These are phyloP conservation scores for Shinisaurus crocodilurus DNA, from an alignment of 2,113 vertebrate species.

Conservation along the genomic window DNA sequence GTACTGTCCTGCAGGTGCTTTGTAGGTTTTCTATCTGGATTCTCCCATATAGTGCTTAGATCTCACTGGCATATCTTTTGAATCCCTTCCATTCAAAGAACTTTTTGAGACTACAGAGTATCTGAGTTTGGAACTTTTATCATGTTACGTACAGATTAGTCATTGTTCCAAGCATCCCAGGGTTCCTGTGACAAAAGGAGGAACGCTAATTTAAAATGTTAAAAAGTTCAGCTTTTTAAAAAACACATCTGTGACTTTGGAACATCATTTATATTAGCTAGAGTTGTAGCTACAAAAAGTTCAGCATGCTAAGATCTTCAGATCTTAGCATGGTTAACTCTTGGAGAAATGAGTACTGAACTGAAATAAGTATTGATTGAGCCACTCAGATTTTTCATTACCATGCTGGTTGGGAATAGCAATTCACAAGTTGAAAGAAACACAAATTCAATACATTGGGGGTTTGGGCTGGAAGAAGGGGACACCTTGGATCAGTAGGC, in stretches of 20 bases:
- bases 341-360: background rate
- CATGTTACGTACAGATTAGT: background rate
- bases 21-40: background rate
- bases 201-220: background rate
- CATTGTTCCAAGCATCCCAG: background rate
- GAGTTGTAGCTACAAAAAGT: background rate
- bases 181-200: background rate
- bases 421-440: background rate
- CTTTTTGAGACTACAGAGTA: background rate
- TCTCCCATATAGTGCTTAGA: background rate
- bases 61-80: background rate
- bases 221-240: background rate
- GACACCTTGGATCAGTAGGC: background rate
- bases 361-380: background rate
- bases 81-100: background rate
- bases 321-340: background rate
- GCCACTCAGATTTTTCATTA: background rate
- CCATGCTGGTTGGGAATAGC: background rate
- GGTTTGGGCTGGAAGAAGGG: background rate
- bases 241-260: background rate
- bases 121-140: background rate
- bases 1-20: background rate
- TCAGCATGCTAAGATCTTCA: background rate
- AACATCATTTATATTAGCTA: background rate
- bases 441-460: background rate